phyloP scores from a whole-genome alignment of 1,140 invertebrate species.

The Heliconius eleuchia region DNA sequence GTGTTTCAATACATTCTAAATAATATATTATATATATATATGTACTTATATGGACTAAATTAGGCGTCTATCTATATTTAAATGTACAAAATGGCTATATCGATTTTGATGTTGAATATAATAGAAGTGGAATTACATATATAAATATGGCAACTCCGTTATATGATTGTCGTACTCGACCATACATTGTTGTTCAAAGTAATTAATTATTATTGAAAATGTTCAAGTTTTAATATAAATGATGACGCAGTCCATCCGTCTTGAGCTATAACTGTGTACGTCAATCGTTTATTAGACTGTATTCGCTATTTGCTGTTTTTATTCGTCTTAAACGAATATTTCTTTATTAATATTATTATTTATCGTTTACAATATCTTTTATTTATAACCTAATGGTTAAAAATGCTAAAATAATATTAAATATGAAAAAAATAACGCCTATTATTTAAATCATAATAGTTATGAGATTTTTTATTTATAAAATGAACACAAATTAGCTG shows the following conservation, averaged over 20 bases:
- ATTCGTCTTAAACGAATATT: not conserved
- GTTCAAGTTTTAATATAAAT: conserved; percentile 8
- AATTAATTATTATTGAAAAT: not conserved
- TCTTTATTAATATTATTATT: not conserved
- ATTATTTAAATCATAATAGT: not conserved
- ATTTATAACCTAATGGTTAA: too few relatives aligned
- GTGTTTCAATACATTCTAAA: conserved; percentile 14
- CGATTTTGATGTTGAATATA: conserved; percentile 6
- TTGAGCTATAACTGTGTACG: not conserved
- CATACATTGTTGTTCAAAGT: not conserved
- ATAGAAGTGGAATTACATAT: too few relatives aligned
- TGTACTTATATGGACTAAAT: not conserved
- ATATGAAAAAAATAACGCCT: not conserved
- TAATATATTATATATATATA: not conserved
- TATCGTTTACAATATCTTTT: not conserved
- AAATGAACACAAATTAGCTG: conserved; percentile 1
- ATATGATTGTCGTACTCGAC: not conserved
- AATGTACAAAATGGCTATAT: conserved; percentile 5
- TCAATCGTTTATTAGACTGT: not conserved
- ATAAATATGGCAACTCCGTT: not conserved
- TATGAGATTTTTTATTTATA: not conserved
- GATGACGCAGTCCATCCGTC: not conserved
- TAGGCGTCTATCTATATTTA: not conserved
- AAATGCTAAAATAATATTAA: not conserved
- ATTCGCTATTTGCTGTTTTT: not conserved